These are phyloP conservation scores for Craseonycteris thonglongyai DNA, from an alignment of 2,113 vertebrate species.

Conservation along the genomic window DNA sequence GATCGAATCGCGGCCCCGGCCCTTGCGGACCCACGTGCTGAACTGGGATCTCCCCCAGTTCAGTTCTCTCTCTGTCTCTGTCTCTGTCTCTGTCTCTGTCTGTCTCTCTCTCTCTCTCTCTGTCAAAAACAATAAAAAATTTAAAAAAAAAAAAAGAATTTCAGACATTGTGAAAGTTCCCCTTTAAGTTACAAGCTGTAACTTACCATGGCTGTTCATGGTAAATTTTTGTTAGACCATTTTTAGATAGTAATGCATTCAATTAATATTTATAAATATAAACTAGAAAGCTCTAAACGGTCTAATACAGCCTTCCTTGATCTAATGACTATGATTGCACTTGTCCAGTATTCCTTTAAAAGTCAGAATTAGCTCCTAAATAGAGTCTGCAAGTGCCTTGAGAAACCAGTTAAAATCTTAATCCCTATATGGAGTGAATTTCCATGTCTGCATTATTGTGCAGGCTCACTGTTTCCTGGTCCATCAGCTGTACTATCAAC, in stretches of 20 bases:
- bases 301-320: background rate
- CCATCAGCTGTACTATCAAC: background rate
- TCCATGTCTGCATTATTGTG: background rate
- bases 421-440: background rate
- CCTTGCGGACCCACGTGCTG: too few species aligned
- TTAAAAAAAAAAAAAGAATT: too few species aligned
- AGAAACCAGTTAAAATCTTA: constrained; percentile 53
- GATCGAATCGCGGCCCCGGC: too few species aligned
- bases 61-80: too few species aligned
- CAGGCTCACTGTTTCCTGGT: background rate
- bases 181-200: background rate
- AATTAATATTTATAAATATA: constrained; percentile 60
- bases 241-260: constrained; percentile 45
- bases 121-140: too few species aligned
- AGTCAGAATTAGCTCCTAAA: constrained; percentile 45
- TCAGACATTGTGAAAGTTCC: background rate
- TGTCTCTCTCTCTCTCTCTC: too few species aligned
- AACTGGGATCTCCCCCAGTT: too few species aligned
- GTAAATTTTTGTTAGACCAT: constrained; percentile 54
- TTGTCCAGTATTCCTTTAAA: constrained; percentile 36
- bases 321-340: background rate
- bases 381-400: constrained; percentile 25
- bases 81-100: too few species aligned
- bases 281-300: constrained; percentile 45
- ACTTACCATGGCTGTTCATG: constrained; percentile 14